Base-by-base conservation (phyloP, 2,113 vertebrate species). In the Xyrauchen texanus region DNA sequence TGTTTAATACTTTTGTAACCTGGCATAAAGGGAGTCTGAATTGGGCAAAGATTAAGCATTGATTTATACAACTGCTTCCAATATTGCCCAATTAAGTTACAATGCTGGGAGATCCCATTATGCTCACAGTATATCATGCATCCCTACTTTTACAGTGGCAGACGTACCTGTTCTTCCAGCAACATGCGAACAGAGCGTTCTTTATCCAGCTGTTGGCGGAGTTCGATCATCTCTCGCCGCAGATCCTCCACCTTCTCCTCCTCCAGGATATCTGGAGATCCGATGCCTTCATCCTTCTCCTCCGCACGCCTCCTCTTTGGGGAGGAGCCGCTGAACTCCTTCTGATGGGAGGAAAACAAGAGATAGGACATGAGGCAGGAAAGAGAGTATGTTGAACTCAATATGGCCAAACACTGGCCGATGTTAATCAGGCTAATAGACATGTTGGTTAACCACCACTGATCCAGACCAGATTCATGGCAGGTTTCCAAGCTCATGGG, bases 211-310 rank as follows among this genome's bases (percentile, higher is more conserved):
- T 99, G 97, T 90, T 99, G 97, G 78, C 98, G 90, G 76, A 99
- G 91, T 88, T 99, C 97, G 0, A 98, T 97, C 97, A 99, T 98
- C 88, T 99, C 98, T 85, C 96, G 90, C 68, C 95, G 90, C 81
- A 99, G 83, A 81, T 98, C 98, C 67, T 99, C 98, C 0, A 94
- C 94, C 86, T 99, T 99, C 88, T 99, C 98, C 1, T 99, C 98
- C 87, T 99, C 98, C 92, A 97, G 94, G 86, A 98, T 98, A 85
- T 99, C 98, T 0, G 98, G 98, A 0, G 98, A 99, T 85, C 98
- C 98, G 0, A 99, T 99, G 21, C 98, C 97, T 87, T 99, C 98
- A 0, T 99, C 98, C 69, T 99, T 98, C 88, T 99, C 98, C 86
- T 99, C 98, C 0, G 96, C 96, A 57, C 98, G 94, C 89, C 96